phyloP scores from a whole-genome alignment of 2,113 vertebrate species.

The Oryzias melastigma region DNA sequence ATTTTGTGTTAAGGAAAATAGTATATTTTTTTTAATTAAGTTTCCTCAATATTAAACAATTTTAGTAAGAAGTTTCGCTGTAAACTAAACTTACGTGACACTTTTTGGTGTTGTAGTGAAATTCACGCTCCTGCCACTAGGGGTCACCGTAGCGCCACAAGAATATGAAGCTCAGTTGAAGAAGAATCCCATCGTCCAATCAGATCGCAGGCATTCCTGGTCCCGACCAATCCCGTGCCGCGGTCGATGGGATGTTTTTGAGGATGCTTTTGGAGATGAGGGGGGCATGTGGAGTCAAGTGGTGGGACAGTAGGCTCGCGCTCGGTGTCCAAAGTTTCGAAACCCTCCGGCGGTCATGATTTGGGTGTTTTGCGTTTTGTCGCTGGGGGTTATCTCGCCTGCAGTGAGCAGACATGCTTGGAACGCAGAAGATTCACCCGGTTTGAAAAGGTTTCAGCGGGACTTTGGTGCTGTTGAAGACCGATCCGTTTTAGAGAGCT shows the following conservation, averaged over 20 bases:
- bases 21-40: too few relatives aligned
- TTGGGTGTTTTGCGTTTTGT: slow-evolving; percentile 26
- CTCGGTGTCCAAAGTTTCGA: slow-evolving; percentile 13
- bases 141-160: slow-evolving; percentile 7
- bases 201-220: slow-evolving; percentile 36
- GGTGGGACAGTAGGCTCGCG: slow-evolving; percentile 21
- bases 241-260: slow-evolving; percentile 47
- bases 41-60: slow-evolving; percentile 16
- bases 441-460: slow-evolving; percentile 16
- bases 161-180: background rate
- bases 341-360: slow-evolving; percentile 40
- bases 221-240: slow-evolving; percentile 50
- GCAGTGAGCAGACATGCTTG: slow-evolving; percentile 14
- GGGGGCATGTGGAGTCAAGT: slow-evolving; percentile 33
- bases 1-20: too few relatives aligned
- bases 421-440: background rate
- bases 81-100: too few relatives aligned
- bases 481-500: slow-evolving; percentile 35
- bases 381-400: slow-evolving; percentile 34
- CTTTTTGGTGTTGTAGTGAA: too few relatives aligned
- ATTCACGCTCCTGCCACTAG: slow-evolving; percentile 33
- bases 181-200: slow-evolving; percentile 55
- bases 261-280: slow-evolving; percentile 47
- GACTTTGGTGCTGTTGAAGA: slow-evolving; percentile 39
- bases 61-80: too few relatives aligned